A percentile compares a stretch with the other conserved stretches of the same genome.
Conservation (phyloP, 1,140 invertebrate genomes). For the Cepaea nemoralis region DNA sequence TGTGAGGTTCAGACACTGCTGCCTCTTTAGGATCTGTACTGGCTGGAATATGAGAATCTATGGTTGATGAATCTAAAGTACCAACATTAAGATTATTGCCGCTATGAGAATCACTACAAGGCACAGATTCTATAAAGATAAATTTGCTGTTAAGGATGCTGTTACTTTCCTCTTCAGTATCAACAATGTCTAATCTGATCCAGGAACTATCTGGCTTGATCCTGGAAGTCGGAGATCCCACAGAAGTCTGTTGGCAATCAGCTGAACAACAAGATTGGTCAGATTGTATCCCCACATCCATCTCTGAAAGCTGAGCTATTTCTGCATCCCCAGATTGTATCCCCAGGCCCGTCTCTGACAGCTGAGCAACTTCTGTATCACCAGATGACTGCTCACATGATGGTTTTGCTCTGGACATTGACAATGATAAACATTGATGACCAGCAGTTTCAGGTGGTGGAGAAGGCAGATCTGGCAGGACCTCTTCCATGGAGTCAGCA, state of each 20-base stretch:
- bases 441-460: slow-evolving; percentile 38
- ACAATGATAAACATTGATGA: not conserved
- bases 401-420: not conserved
- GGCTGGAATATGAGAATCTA: too few species aligned
- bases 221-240: slow-evolving; percentile 30
- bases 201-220: slow-evolving; percentile 62
- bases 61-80: not conserved
- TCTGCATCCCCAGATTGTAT: not conserved
- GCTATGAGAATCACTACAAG: not conserved
- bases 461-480: slow-evolving; percentile 57
- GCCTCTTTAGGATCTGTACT: too few species aligned
- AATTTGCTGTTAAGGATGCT: not conserved
- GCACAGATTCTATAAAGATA: not conserved
- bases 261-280: not conserved
- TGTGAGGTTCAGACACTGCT: not conserved
- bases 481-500: slow-evolving; percentile 66
- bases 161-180: not conserved
- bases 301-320: not conserved
- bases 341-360: not conserved
- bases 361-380: not conserved
- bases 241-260: not conserved
- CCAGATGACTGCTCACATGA: not conserved
- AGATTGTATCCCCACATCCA: not conserved
- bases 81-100: not conserved
- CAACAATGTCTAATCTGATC: slow-evolving; percentile 49